These are phyloP conservation scores for Fringilla coelebs DNA, from an alignment of 2,797 vertebrate genomes.

Conservation along the genomic window DNA sequence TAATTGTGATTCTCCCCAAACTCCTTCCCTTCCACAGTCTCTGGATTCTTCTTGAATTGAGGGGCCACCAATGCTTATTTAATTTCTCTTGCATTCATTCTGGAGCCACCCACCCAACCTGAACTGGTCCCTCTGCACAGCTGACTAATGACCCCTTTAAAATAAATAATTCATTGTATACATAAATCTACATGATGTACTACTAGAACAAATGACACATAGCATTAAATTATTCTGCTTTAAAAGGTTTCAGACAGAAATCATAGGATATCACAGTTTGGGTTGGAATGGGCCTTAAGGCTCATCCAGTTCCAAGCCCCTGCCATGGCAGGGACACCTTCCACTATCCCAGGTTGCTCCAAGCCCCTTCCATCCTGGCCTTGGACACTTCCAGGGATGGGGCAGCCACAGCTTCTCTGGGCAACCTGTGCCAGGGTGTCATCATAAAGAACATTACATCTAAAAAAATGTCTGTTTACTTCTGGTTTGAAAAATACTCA, in stretches of 20 bases:
- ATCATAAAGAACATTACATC: not conserved
- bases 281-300: not conserved
- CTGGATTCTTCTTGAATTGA: not conserved
- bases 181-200: not conserved
- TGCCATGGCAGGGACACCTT: not conserved
- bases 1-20: not conserved
- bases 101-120: not conserved
- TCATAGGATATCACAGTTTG: not conserved
- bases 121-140: not conserved
- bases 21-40: not conserved
- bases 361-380: fast-evolving
- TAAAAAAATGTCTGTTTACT: not conserved
- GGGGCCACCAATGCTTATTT: not conserved
- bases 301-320: fast-evolving
- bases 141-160: not conserved
- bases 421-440: not conserved
- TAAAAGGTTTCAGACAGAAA: not conserved
- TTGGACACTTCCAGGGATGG: not conserved
- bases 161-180: not conserved
- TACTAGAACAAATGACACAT: not conserved
- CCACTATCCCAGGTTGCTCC: not conserved
- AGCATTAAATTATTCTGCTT: not conserved
- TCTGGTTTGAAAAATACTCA: not conserved
- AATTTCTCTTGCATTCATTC: not conserved
- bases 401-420: not conserved